phyloP scores from a whole-genome alignment of 2,113 vertebrate genomes.

The Podocnemis expansa region DNA sequence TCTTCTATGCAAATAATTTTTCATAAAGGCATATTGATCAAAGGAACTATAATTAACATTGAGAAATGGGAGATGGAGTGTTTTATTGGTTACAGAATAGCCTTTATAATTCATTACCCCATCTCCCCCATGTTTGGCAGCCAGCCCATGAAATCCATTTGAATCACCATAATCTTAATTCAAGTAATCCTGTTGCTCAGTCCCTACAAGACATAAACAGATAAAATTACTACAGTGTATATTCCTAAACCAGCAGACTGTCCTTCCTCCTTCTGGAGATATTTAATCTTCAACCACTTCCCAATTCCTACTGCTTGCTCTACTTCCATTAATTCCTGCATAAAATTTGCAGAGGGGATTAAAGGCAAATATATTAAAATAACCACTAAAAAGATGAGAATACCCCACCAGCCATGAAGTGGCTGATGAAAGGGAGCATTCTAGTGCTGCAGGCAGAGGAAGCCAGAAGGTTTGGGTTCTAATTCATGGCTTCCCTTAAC shows the following conservation, averaged over 20 bases:
- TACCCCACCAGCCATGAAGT: background rate
- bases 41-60: background rate
- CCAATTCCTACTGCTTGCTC: background rate
- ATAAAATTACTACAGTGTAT: background rate
- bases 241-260: background rate
- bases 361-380: background rate
- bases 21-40: background rate
- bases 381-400: background rate
- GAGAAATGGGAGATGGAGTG: background rate
- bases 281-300: background rate
- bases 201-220: background rate
- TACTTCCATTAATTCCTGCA: background rate
- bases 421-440: background rate
- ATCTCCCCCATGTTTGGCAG: background rate
- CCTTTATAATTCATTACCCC: background rate
- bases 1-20: background rate
- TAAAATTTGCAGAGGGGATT: background rate
- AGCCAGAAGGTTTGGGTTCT: background rate
- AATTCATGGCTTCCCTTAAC: background rate
- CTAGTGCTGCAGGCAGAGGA: background rate
- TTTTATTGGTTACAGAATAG: background rate
- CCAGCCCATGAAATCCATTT: background rate
- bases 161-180: background rate
- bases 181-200: background rate
- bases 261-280: background rate